A percentile compares a stretch with the other conserved stretches of the same genome.
Conservation (phyloP, 2,888 invertebrate species). For the Rhingia campestris region DNA sequence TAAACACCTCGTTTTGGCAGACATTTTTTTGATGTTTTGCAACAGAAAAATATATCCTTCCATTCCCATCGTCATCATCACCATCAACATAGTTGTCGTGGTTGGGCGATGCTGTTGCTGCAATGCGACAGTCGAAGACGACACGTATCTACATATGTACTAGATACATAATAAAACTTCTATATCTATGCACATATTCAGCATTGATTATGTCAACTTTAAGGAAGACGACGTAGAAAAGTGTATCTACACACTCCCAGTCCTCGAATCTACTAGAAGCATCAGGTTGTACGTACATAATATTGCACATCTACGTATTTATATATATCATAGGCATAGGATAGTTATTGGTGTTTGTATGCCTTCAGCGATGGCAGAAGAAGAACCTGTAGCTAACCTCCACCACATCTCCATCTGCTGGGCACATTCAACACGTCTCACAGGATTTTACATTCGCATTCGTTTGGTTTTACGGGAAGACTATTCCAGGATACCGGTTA, state of each 20-base stretch:
- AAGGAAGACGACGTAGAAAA: constrained; percentile 51
- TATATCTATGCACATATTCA: constrained; percentile 35
- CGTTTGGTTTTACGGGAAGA: constrained; percentile 45
- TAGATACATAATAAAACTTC: constrained; percentile 51
- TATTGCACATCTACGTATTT: constrained; percentile 39
- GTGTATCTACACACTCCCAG: constrained; percentile 8
- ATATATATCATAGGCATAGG: neutral
- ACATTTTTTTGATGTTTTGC: constrained; percentile 72
- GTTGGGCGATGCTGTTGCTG: constrained; percentile 73
- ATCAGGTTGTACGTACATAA: constrained; percentile 43
- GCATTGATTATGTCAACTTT: constrained; percentile 72
- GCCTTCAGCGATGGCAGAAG: neutral
- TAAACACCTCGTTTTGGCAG: constrained; percentile 75
- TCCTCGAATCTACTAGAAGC: constrained; percentile 3
- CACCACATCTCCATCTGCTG: constrained; percentile 38
- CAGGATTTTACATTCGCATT: constrained; percentile 66
- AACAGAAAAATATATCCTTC: constrained; percentile 64
- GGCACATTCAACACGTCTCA: constrained; percentile 73
- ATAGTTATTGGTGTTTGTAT: neutral
- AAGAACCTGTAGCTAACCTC: constrained; percentile 72
- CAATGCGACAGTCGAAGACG: constrained; percentile 77
- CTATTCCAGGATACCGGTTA: constrained; percentile 51
- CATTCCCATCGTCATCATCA: constrained; percentile 13
- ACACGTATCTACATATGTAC: constrained; percentile 54
- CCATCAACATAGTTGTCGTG: constrained; percentile 42